Evolutionary conservation across 2,888 invertebrate genomes (phyloP), one percentile per base, ranked within the genome.

Genomic region (Polyommatus icarus): DNA sequence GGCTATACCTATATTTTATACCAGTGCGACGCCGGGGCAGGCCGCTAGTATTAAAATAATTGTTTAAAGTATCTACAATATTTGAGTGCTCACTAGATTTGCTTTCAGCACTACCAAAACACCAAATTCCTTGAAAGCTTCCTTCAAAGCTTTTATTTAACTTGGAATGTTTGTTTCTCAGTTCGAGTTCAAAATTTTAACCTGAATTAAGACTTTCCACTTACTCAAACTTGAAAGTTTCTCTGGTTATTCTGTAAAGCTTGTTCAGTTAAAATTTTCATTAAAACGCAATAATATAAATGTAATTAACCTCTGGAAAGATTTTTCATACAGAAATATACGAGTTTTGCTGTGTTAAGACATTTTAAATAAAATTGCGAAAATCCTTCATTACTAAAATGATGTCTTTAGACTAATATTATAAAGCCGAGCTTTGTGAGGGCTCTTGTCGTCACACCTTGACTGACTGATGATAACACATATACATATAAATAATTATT

Each of bases 171-270:
- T 67, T 67, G 67, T 67, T 67, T 67, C 67, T 67, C 20, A 67
- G 67, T 67, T 67, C 4, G 29, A 32, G 67, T 32, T 29, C 29
- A 67, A 67, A 67, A 67, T 67, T 67, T 67, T 67, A 67, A 67
- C 67, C 67, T 32, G 67, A 67, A 67, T 67, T 67, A 67, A 67
- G 67, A 67, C 67, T 67, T 67, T 67, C 29, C 67, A 67, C 29
- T 67, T 29, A 67, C 24, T 67, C 12, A 6, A 4, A 67, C 67
- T 67, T 18, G 18, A 29, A 32, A 67, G 29, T 67, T 61, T 67
- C 29, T 29, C 15, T 18, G 67, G 67, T 15, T 67, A 67, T 67
- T 67, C 29, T 32, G 15, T 5, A 7, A 67, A 67, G 18, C 67
- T 67, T 67, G 29, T 29, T 67, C 6, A 29, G 29, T 29, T 67